These are phyloP conservation scores for Abrostola tripartita DNA, from an alignment of 2,888 invertebrate species.

Conservation along the genomic window DNA sequence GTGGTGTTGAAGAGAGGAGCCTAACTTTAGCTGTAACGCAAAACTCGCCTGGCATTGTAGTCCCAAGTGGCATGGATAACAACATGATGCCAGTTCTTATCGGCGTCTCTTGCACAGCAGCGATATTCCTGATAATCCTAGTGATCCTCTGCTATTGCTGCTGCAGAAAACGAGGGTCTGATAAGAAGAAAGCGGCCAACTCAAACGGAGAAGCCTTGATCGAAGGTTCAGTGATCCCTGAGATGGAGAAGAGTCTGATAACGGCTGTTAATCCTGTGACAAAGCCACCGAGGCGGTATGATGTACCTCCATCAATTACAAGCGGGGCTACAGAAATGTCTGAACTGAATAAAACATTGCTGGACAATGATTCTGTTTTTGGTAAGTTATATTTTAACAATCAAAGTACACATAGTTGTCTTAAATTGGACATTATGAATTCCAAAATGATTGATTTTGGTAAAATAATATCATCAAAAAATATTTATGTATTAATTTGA, in stretches of 20 bases:
- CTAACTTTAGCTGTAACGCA: constrained; percentile 89
- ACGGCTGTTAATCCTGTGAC: constrained; percentile 95
- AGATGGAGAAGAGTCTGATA: constrained; percentile 95
- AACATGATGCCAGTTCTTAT: constrained; percentile 87
- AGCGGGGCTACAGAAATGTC: constrained; percentile 94
- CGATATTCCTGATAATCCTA: constrained; percentile 85
- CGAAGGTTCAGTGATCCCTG: constrained; percentile 93
- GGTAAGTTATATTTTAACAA: constrained; percentile 85
- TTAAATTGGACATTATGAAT: background rate
- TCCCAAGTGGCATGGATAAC: constrained; percentile 87
- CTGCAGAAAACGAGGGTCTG: constrained; percentile 85
- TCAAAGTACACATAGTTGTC: background rate
- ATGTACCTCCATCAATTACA: constrained; percentile 91
- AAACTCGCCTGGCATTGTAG: constrained; percentile 77
- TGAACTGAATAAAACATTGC: constrained; percentile 93
- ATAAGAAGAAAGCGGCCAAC: constrained; percentile 88
- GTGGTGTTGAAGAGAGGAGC: constrained; percentile 93
- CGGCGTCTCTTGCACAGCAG: constrained; percentile 81
- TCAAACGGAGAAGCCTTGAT: constrained; percentile 91
- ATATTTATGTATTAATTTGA: too few relatives aligned
- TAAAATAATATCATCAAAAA: too few relatives aligned
- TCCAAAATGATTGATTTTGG: too few relatives aligned
- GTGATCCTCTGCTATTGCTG: constrained; percentile 88
- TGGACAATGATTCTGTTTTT: constrained; percentile 94
- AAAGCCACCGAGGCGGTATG: constrained; percentile 94